These are phyloP conservation scores for Anthopleura xanthogrammica DNA, from an alignment of 92 coral and sea anemone species.

Conservation along the genomic window DNA sequence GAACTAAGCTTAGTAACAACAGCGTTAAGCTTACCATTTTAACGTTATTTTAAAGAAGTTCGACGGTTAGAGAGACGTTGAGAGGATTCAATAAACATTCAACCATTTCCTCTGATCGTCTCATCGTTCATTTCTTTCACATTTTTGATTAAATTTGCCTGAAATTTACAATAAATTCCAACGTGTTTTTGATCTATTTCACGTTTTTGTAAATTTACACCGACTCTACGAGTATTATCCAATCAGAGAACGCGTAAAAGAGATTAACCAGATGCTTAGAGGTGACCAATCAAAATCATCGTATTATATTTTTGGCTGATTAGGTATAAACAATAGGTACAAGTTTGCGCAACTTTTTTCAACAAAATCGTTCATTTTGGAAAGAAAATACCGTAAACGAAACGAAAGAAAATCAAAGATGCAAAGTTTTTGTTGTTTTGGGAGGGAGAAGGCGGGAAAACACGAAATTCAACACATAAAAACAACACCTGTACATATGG, in stretches of 20 bases:
- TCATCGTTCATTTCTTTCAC: not conserved
- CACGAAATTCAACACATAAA: not conserved
- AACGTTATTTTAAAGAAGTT: not conserved
- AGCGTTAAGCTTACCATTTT: slow-evolving; percentile 1
- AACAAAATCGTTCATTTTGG: not conserved
- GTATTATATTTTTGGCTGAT: not conserved
- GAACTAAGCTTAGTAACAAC: not conserved
- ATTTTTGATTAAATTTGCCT: not conserved
- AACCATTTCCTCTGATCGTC: not conserved
- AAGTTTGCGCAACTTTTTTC: not conserved
- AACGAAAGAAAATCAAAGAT: not conserved
- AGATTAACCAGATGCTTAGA: not conserved
- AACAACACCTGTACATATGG: slow-evolving; percentile 13
- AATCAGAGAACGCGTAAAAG: slow-evolving; percentile 12
- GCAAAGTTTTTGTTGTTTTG: not conserved
- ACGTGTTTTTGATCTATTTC: not conserved
- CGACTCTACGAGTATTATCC: not conserved
- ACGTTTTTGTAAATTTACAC: not conserved
- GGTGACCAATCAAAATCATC: slow-evolving; percentile 14
- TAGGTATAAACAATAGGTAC: not conserved
- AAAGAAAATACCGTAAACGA: not conserved
- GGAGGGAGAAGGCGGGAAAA: not conserved
- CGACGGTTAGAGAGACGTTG: not conserved
- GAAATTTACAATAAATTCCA: slow-evolving; percentile 1
- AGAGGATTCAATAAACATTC: not conserved